Evolutionary conservation across 1,140 invertebrate species (phyloP).

Genomic region (Aphelenchoides fujianensis): DNA sequence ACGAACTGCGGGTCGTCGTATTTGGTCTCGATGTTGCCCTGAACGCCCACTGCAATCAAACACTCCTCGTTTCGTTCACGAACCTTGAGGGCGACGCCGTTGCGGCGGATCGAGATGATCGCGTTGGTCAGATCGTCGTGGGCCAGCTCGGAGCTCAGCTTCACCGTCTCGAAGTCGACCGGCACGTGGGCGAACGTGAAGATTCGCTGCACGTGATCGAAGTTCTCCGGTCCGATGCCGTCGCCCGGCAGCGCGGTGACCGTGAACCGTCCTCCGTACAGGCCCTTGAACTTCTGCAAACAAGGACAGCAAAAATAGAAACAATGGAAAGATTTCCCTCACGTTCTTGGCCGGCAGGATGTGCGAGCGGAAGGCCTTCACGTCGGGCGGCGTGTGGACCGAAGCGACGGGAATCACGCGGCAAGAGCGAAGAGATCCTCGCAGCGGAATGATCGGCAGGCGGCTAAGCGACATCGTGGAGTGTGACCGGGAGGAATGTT

Average conservation of each 20-base stretch:
- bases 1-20: constrained; percentile 59
- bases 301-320: background rate
- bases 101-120: constrained; percentile 88
- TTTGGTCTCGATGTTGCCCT: constrained; percentile 62
- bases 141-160: constrained; percentile 73
- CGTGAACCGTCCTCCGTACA: constrained; percentile 84
- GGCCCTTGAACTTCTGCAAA: no score
- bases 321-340: no score
- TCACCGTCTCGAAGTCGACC: constrained; percentile 91
- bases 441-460: background rate
- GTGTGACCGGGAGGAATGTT: no score
- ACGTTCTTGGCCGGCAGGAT: background rate
- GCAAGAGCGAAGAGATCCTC: background rate
- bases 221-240: constrained; percentile 88
- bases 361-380: background rate
- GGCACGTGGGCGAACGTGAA: constrained; percentile 71
- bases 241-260: constrained; percentile 89
- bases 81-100: constrained; percentile 78
- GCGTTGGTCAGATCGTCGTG: constrained; percentile 84
- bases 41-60: constrained; percentile 21
- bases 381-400: background rate
- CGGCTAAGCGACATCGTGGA: background rate
- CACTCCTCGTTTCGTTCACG: background rate
- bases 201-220: constrained; percentile 81
- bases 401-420: background rate